Conservation (phyloP, 2,888 invertebrate genomes). For the Apamea sordens region DNA sequence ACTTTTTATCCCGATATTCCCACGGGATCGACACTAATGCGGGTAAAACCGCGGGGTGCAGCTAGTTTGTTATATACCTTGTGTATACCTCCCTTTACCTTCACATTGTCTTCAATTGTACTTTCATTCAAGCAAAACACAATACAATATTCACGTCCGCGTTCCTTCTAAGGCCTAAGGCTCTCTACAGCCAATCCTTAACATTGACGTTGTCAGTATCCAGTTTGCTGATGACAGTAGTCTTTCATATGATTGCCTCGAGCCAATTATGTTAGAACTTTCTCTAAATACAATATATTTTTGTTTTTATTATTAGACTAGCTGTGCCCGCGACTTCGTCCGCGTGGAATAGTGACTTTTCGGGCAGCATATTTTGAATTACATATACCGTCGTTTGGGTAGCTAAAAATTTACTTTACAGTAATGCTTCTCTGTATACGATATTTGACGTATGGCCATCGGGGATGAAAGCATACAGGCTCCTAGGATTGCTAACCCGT, state of each 20-base stretch:
- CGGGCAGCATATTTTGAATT: too few species aligned
- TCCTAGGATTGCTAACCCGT: too few species aligned
- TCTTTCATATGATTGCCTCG: constrained; percentile 7
- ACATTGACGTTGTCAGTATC: neutral
- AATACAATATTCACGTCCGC: constrained; percentile 7
- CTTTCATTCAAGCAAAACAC: constrained; percentile 22
- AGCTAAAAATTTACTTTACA: too few species aligned
- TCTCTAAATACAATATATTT: constrained; percentile 8
- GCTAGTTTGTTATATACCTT: neutral
- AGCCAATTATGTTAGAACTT: constrained; percentile 29
- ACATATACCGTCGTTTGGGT: too few species aligned
- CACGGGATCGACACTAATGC: neutral
- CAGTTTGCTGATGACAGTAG: constrained; percentile 4
- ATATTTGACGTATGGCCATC: too few species aligned
- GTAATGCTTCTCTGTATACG: too few species aligned
- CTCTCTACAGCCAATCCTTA: constrained; percentile 25
- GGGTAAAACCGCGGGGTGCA: neutral
- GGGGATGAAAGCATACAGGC: too few species aligned
- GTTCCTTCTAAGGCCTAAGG: neutral
- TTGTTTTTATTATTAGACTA: neutral
- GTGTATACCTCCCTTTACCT: neutral
- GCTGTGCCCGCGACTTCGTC: too few species aligned
- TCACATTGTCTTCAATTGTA: constrained; percentile 1
- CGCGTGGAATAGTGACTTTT: too few species aligned
- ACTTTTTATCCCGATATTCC: neutral